Percentiles rank a stretch among this genome's conserved stretches.
Evolutionary conservation across 1,140 invertebrate species (phyloP).

Genomic region (Lethrus apterus): DNA sequence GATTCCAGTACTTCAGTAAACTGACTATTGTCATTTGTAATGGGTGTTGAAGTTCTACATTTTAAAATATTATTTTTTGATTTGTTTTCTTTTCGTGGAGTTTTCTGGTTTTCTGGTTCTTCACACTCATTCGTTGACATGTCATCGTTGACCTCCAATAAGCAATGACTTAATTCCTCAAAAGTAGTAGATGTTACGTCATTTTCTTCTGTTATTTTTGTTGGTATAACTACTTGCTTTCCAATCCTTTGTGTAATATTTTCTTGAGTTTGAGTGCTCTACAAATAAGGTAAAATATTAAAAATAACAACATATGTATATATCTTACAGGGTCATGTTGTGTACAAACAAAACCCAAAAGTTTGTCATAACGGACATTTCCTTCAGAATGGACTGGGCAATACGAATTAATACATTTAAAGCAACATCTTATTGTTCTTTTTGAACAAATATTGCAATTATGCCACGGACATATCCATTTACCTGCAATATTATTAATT

Average conservation of each 20-base stretch:
- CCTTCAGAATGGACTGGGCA: slow-evolving; percentile 34
- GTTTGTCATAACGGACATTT: slow-evolving; percentile 32
- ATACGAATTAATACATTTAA: slow-evolving; percentile 35
- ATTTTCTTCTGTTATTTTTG: slow-evolving; percentile 11
- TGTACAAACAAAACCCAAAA: slow-evolving; percentile 31
- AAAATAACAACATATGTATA: slow-evolving; percentile 4
- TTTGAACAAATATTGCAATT: slow-evolving; percentile 35
- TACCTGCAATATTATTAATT: slow-evolving; percentile 16
- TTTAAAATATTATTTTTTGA: background rate
- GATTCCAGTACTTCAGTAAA: background rate
- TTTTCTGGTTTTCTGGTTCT: background rate
- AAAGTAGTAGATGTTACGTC: slow-evolving; percentile 15
- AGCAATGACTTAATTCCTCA: slow-evolving; percentile 4
- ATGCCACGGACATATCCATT: slow-evolving; percentile 35
- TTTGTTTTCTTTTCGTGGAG: background rate
- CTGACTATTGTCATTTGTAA: background rate
- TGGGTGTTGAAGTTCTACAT: background rate
- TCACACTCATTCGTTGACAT: background rate
- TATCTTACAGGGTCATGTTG: slow-evolving; percentile 34
- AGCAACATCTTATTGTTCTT: slow-evolving; percentile 32
- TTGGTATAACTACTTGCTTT: background rate
- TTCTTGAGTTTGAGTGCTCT: background rate
- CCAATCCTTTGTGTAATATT: background rate
- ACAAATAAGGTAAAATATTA: background rate
- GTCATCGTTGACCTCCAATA: too few relatives aligned